phyloP scores from a whole-genome alignment of 2,113 vertebrate species.

The Turdus rufiventris region DNA sequence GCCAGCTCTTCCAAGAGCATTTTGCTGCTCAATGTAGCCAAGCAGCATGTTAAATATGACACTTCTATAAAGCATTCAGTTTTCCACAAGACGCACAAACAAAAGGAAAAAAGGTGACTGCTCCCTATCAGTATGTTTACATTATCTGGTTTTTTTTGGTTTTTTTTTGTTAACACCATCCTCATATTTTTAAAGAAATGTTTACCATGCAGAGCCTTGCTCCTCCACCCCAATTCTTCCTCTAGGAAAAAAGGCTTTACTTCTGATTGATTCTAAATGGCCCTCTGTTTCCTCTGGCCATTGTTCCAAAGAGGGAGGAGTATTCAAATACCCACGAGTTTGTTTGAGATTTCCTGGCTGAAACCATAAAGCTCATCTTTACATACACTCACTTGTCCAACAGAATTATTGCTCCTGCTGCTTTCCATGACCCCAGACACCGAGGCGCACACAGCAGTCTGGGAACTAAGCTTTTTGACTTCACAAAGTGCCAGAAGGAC shows the following conservation, averaged over 20 bases:
- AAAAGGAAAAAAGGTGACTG: not conserved
- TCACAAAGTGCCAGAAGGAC: not conserved
- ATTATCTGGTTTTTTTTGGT: not conserved
- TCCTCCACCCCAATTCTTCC: constrained; percentile 29
- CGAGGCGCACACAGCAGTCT: not conserved
- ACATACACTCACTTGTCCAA: not conserved
- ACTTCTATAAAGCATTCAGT: not conserved
- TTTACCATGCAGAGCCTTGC: not conserved
- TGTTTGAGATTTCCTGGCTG: constrained; percentile 30
- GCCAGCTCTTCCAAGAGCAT: not conserved
- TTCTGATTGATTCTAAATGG: constrained; percentile 45
- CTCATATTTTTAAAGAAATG: not conserved
- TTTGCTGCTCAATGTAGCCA: not conserved
- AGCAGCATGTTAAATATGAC: not conserved
- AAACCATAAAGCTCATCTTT: constrained; percentile 41
- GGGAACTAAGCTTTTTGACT: constrained; percentile 17
- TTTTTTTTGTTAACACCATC: not conserved
- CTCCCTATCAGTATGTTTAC: not conserved
- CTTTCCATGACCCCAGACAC: not conserved
- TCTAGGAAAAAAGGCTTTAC: constrained; percentile 25
- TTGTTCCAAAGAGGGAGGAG: constrained; percentile 45
- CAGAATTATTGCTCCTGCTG: constrained; percentile 17
- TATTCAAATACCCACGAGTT: constrained; percentile 26
- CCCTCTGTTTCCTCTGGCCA: constrained; percentile 32
- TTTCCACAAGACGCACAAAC: rapidly evolving